A percentile compares a stretch with the other conserved stretches of the same genome.
Conservation (phyloP, 2,888 invertebrate species). For the Caenorhabditis japonica region DNA sequence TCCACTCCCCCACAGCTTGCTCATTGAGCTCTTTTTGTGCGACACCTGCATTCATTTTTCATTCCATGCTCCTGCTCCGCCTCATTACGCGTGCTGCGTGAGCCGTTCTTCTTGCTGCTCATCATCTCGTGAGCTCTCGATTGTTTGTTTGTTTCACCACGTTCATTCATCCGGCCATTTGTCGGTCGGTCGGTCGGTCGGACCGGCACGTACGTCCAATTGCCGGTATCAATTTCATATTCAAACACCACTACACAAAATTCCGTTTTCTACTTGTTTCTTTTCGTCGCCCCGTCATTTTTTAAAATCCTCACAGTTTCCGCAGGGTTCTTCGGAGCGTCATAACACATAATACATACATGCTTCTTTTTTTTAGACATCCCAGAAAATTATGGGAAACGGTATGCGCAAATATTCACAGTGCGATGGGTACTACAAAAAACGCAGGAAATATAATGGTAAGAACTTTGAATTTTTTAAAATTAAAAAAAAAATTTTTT, state of each 20-base stretch:
- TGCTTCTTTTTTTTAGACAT: too few relatives aligned
- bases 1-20: slow-evolving; percentile 23
- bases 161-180: slow-evolving; percentile 49
- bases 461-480: neutral
- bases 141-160: slow-evolving; percentile 48
- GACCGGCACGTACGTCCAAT: too few relatives aligned
- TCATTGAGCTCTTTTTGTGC: slow-evolving; percentile 27
- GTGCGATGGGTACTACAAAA: slow-evolving; percentile 52
- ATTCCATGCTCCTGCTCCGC: slow-evolving; percentile 2
- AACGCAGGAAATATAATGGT: slow-evolving; percentile 47
- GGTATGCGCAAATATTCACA: slow-evolving; percentile 53
- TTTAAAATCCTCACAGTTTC: too few relatives aligned
- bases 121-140: slow-evolving; percentile 7
- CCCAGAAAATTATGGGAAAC: slow-evolving; percentile 53
- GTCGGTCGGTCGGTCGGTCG: slow-evolving; percentile 16
- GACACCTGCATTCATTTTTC: slow-evolving; percentile 30
- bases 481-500: neutral
- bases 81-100: slow-evolving; percentile 4
- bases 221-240: slow-evolving; percentile 43
- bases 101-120: slow-evolving; percentile 15
- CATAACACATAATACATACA: too few relatives aligned
- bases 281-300: slow-evolving; percentile 1
- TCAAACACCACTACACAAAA: slow-evolving; percentile 46
- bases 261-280: slow-evolving; percentile 9
- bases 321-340: too few relatives aligned